These are phyloP conservation scores for Xenopus borealis DNA, from an alignment of 2,113 vertebrate species.

Conservation along the genomic window DNA sequence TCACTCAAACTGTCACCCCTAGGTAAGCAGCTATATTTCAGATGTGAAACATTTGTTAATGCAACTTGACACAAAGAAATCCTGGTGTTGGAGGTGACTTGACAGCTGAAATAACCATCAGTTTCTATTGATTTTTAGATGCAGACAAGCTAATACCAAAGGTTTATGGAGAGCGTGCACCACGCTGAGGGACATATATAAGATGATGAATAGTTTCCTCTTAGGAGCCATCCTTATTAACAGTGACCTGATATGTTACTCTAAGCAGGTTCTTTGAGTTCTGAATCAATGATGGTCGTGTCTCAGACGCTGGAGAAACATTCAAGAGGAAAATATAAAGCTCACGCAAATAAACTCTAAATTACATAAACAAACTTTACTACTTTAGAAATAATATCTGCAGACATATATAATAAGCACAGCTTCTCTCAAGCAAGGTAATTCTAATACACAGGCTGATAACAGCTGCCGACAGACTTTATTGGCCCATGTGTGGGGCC, in stretches of 20 bases:
- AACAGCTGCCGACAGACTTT: too few relatives aligned
- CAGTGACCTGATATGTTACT: background rate
- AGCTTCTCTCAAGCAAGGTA: too few relatives aligned
- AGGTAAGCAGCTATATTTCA: conserved; percentile 5
- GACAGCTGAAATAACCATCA: conserved; percentile 14
- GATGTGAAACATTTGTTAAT: background rate
- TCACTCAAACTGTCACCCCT: background rate
- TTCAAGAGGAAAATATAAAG: background rate
- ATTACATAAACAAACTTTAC: too few relatives aligned
- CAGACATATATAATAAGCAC: too few relatives aligned
- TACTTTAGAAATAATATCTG: too few relatives aligned
- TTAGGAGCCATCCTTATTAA: background rate
- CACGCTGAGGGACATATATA: conserved; percentile 1
- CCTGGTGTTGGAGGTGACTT: background rate
- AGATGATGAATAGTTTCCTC: conserved; percentile 6
- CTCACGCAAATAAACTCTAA: too few relatives aligned
- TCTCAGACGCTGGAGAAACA: background rate
- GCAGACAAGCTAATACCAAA: background rate
- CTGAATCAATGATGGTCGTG: background rate
- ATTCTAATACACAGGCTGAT: too few relatives aligned
- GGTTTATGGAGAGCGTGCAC: background rate
- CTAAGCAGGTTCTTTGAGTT: background rate
- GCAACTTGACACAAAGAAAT: conserved; percentile 19
- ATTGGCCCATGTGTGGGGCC: too few relatives aligned
- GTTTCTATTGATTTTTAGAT: conserved; percentile 15